Conservation (phyloP, 2,113 vertebrate species). For the Probosciger aterrimus region DNA sequence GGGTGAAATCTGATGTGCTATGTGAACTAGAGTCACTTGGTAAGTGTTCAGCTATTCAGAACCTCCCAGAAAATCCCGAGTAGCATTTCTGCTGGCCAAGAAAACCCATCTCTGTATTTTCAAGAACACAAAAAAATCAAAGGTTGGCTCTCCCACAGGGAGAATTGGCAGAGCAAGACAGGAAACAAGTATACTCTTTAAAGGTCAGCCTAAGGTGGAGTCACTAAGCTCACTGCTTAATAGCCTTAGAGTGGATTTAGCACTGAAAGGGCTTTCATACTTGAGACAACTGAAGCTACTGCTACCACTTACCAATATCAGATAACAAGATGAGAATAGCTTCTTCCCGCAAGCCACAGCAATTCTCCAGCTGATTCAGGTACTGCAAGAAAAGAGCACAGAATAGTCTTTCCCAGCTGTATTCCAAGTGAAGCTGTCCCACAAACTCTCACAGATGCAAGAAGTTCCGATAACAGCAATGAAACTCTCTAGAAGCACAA, state of each 20-base stretch:
- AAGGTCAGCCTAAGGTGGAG: not conserved
- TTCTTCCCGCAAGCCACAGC: conserved; percentile 92
- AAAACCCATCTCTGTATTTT: not conserved
- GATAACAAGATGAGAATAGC: conserved; percentile 86
- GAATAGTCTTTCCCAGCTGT: not conserved
- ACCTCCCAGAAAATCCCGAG: not conserved
- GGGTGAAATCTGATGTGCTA: not conserved
- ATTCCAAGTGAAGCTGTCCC: not conserved
- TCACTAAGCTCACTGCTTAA: not conserved
- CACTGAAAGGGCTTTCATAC: not conserved
- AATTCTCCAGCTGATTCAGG: conserved; percentile 93
- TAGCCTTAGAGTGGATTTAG: not conserved
- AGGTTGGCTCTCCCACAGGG: not conserved
- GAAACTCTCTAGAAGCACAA: not conserved
- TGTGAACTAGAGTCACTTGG: not conserved
- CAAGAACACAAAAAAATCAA: not conserved
- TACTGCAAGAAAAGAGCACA: conserved; percentile 75
- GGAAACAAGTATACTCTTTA: not conserved
- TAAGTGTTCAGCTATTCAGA: not conserved
- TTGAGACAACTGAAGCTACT: not conserved
- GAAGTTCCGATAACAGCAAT: not conserved
- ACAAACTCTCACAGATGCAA: not conserved
- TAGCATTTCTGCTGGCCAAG: not conserved
- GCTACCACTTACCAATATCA: conserved; percentile 88
- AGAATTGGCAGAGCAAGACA: not conserved